Evolutionary conservation across 2,113 vertebrate species (phyloP).

Genomic region (Phoxinus phoxinus): DNA sequence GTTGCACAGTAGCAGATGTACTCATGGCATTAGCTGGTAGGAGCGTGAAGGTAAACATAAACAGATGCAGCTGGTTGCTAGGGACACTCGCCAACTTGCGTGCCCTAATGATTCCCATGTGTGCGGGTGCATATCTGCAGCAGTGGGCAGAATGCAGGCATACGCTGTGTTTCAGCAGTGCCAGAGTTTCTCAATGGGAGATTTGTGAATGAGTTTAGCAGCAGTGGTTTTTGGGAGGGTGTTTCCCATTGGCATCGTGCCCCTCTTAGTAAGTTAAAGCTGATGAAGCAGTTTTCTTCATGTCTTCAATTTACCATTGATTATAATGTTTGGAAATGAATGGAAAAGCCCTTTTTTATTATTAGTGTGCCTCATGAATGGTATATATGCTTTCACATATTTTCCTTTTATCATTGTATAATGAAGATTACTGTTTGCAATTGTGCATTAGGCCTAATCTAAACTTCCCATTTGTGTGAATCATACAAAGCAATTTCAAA

Average conservation of each 20-base stretch:
- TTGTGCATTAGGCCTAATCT: constrained; percentile 1
- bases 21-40: constrained; percentile 74
- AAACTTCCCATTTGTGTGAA: neutral
- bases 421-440: neutral
- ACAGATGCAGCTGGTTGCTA: constrained; percentile 81
- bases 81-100: constrained; percentile 74
- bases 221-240: constrained; percentile 47
- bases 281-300: constrained; percentile 30
- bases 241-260: constrained; percentile 38
- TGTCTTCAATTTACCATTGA: neutral
- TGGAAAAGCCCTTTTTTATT: neutral
- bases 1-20: constrained; percentile 84
- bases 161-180: constrained; percentile 67
- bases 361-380: neutral
- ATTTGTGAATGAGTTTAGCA: constrained; percentile 74
- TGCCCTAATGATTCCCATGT: constrained; percentile 79
- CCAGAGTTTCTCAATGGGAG: constrained; percentile 67
- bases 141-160: constrained; percentile 62
- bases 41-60: constrained; percentile 81
- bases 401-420: neutral
- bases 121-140: constrained; percentile 65
- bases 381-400: constrained; percentile 8
- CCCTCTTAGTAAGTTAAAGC: constrained; percentile 24
- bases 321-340: neutral
- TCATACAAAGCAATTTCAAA: neutral